phyloP scores from a whole-genome alignment of 2,797 vertebrate genomes.

The Chiroxiphia lanceolata region DNA sequence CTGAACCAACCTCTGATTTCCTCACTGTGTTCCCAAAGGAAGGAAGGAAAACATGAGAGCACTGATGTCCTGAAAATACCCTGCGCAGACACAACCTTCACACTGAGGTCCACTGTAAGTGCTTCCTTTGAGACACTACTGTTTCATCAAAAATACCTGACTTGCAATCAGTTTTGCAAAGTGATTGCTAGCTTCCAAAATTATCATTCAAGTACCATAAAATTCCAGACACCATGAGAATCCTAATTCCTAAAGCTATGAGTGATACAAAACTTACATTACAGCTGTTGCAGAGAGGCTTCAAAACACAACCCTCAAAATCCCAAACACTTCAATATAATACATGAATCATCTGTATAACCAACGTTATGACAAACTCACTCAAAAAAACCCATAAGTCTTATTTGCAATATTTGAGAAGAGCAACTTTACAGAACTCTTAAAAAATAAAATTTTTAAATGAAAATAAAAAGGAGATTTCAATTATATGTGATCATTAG shows the following conservation, averaged over 20 bases:
- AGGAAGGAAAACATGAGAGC: not conserved
- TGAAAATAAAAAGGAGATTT: not conserved
- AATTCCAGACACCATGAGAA: not conserved
- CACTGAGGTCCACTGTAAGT: not conserved
- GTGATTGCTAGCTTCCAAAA: not conserved
- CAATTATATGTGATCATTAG: not conserved
- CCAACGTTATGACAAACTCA: not conserved
- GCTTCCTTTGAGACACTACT: not conserved
- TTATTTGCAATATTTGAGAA: not conserved
- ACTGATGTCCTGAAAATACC: not conserved
- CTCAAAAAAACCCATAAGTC: not conserved
- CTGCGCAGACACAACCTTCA: not conserved
- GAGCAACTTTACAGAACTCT: not conserved
- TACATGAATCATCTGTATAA: not conserved
- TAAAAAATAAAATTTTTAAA: not conserved
- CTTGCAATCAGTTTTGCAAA: not conserved
- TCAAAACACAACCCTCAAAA: not conserved
- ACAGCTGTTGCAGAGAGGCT: not conserved
- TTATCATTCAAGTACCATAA: not conserved
- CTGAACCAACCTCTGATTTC: not conserved
- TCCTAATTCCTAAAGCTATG: not conserved
- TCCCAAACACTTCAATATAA: not conserved
- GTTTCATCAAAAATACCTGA: not conserved
- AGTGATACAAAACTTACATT: not conserved
- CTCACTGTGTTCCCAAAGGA: not conserved